A percentile compares a stretch with the other conserved stretches of the same genome.
phyloP scores from a whole-genome alignment of 2,888 invertebrate species.

The Erebia aethiops region DNA sequence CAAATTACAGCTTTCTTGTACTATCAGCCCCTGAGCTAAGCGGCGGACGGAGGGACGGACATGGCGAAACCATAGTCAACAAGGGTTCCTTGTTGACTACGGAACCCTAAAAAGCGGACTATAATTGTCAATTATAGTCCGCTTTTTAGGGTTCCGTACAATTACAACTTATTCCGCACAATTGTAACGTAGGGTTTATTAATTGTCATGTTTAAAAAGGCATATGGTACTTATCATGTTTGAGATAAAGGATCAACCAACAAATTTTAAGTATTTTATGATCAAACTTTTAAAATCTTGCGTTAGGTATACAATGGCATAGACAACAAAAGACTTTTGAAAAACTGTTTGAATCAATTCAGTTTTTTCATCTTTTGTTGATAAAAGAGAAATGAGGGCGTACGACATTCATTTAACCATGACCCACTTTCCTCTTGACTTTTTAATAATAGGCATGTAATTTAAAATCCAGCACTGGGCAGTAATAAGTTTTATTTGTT shows the following conservation, averaged over 20 bases:
- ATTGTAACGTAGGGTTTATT: too few species aligned
- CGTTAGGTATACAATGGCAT: slow-evolving; percentile 22
- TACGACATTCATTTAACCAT: slow-evolving; percentile 33
- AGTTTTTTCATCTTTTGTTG: slow-evolving; percentile 40
- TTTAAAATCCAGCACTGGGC: slow-evolving; percentile 23
- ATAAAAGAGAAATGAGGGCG: slow-evolving; percentile 35
- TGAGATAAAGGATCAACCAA: neutral
- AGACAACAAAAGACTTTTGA: slow-evolving; percentile 36
- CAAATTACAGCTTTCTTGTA: too few species aligned
- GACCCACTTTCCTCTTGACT: slow-evolving; percentile 29
- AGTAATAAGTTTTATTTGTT: slow-evolving; percentile 4
- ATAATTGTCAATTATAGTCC: too few species aligned
- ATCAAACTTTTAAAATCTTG: slow-evolving; percentile 19
- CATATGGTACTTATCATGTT: too few species aligned
- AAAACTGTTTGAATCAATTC: slow-evolving; percentile 37
- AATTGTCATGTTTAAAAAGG: too few species aligned
- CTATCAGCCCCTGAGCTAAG: too few species aligned
- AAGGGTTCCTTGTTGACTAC: too few species aligned
- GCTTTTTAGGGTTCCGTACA: too few species aligned
- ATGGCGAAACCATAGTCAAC: too few species aligned
- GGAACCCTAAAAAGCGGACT: too few species aligned
- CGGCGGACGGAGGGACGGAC: too few species aligned
- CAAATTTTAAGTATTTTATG: slow-evolving; percentile 6
- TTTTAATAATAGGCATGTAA: slow-evolving; percentile 21
- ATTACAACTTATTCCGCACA: too few species aligned